Evolutionary conservation across 92 coral and sea anemone genomes (phyloP).

Genomic region (Isaurus tuberculatus): DNA sequence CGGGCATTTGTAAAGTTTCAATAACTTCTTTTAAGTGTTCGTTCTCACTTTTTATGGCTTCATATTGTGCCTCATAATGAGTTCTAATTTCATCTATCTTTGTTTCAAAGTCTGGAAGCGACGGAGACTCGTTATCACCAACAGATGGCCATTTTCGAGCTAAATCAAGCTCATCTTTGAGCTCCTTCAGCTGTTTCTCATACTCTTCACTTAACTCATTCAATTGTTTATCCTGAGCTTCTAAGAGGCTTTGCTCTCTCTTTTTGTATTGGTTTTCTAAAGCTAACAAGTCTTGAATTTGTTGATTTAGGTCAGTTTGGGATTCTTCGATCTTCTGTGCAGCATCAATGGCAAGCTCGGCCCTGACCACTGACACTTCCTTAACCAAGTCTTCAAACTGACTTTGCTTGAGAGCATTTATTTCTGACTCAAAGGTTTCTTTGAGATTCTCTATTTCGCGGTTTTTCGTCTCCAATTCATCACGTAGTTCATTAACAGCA

Average conservation of each 20-base stretch:
- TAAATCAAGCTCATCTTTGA: conserved; percentile 77
- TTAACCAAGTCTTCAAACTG: conserved; percentile 84
- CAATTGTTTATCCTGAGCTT: conserved; percentile 76
- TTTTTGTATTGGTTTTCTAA: conserved; percentile 65
- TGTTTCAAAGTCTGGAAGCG: conserved; percentile 64
- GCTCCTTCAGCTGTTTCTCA: conserved; percentile 77
- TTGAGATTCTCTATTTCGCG: conserved; percentile 69
- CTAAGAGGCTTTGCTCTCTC: conserved; percentile 68
- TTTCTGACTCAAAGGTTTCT: conserved; percentile 68
- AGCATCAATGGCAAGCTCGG: conserved; percentile 94
- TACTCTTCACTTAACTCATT: conserved; percentile 77
- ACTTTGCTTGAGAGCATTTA: conserved; percentile 70
- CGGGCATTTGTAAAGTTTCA: conserved; percentile 31
- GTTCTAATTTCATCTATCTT: conserved; percentile 78
- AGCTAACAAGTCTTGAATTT: conserved; percentile 63
- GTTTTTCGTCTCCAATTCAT: conserved; percentile 68
- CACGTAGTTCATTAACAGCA: conserved; percentile 69
- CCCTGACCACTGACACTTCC: conserved; percentile 91
- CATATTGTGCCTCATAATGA: conserved; percentile 76
- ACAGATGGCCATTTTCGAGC: conserved; percentile 70
- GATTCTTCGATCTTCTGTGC: conserved; percentile 92
- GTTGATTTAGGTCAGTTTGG: conserved; percentile 68
- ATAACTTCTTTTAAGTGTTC: conserved; percentile 31
- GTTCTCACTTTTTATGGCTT: conserved; percentile 41
- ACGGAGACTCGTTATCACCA: conserved; percentile 37